Evolutionary conservation across 2,113 vertebrate species (phyloP).

Genomic region (Malurus melanocephalus): DNA sequence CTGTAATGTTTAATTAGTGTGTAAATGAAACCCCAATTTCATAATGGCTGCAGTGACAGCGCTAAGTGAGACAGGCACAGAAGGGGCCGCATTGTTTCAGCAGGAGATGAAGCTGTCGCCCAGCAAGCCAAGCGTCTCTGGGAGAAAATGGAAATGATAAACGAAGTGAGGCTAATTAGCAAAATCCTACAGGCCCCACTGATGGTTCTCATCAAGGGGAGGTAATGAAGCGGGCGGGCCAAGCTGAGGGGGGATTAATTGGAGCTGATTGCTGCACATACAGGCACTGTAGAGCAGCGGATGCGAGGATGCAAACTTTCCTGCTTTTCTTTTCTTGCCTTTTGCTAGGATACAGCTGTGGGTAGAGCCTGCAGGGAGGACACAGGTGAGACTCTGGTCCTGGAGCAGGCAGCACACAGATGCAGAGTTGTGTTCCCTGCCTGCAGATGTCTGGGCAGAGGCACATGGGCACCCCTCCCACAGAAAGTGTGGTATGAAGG

Average conservation of each 20-base stretch:
- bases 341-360: neutral
- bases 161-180: constrained; percentile 79
- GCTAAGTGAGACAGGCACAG: constrained; percentile 78
- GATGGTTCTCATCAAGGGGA: constrained; percentile 75
- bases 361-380: neutral
- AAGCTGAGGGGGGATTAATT: constrained; percentile 61
- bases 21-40: constrained; percentile 86
- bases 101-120: constrained; percentile 77
- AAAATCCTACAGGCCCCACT: constrained; percentile 77
- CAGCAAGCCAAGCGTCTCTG: constrained; percentile 68
- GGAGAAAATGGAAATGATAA: constrained; percentile 79
- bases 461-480: neutral
- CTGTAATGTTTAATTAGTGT: constrained; percentile 95
- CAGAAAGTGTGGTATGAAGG: neutral
- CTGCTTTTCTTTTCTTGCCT: neutral
- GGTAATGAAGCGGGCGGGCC: constrained; percentile 71
- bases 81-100: constrained; percentile 75
- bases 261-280: constrained; percentile 56
- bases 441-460: neutral
- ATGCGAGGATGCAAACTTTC: constrained; percentile 4
- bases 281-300: neutral
- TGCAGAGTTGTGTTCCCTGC: neutral
- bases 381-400: neutral
- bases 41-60: constrained; percentile 81
- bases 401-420: neutral